phyloP scores from a whole-genome alignment of 2,797 vertebrate species.

The Rallus crepitans region DNA sequence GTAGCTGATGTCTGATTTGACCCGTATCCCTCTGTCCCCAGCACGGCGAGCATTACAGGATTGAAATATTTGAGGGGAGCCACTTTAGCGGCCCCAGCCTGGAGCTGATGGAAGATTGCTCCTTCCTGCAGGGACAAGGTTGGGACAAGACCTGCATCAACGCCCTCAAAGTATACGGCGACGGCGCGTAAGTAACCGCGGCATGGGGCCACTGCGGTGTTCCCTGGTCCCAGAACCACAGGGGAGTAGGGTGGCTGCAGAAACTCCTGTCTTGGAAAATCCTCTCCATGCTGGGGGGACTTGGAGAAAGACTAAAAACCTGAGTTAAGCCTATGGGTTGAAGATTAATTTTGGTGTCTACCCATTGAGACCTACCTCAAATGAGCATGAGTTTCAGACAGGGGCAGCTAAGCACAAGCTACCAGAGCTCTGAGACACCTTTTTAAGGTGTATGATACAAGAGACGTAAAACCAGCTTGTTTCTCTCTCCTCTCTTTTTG shows the following conservation, averaged over 20 bases:
- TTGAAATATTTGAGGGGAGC: conserved; percentile 88
- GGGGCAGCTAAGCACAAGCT: neutral
- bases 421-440: neutral
- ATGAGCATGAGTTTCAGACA: neutral
- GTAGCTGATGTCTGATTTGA: neutral
- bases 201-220: rapidly evolving
- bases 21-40: conserved; percentile 31
- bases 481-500: too few species aligned
- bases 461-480: neutral
- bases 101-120: conserved; percentile 89
- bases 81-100: conserved; percentile 89
- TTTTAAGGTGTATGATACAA: neutral
- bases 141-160: conserved; percentile 90
- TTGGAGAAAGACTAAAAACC: neutral
- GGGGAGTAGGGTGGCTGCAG: neutral
- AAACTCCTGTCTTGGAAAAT: neutral
- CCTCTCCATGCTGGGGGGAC: neutral
- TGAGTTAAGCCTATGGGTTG: neutral
- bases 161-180: conserved; percentile 89
- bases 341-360: neutral
- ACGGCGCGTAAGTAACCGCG: conserved; percentile 87
- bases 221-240: neutral
- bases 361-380: neutral
- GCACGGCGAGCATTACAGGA: conserved; percentile 91
- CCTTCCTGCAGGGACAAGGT: conserved; percentile 89